These are phyloP conservation scores for Cosmopolites sordidus DNA, from an alignment of 2,888 invertebrate genomes.

Conservation along the genomic window DNA sequence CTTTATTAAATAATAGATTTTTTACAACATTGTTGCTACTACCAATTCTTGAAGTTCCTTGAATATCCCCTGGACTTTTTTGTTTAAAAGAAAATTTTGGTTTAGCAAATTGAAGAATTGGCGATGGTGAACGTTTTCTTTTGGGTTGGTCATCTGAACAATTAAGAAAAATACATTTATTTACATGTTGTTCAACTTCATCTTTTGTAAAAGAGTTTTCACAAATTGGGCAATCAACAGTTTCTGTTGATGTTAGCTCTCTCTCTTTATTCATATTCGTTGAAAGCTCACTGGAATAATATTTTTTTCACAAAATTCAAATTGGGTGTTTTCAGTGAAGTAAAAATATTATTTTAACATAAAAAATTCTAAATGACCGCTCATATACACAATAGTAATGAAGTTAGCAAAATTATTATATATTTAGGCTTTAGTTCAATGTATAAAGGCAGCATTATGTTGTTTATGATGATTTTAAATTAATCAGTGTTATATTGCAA, in stretches of 20 bases:
- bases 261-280: neutral
- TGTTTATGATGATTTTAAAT: too few relatives aligned
- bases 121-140: conserved; percentile 40
- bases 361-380: neutral
- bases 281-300: too few relatives aligned
- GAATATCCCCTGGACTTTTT: conserved; percentile 28
- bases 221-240: conserved; percentile 60
- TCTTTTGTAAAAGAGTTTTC: conserved; percentile 51
- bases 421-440: too few relatives aligned
- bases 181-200: conserved; percentile 62
- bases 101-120: conserved; percentile 12
- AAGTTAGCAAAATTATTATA: too few relatives aligned
- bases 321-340: too few relatives aligned
- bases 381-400: neutral
- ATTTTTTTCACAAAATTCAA: neutral
- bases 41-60: neutral
- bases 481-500: too few relatives aligned
- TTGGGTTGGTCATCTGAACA: conserved; percentile 37
- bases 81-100: conserved; percentile 30
- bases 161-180: conserved; percentile 67
- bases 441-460: too few relatives aligned
- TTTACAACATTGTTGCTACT: neutral
- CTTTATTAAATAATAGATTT: conserved; percentile 11
- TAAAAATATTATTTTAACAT: too few relatives aligned
- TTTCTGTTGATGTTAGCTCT: neutral